Evolutionary conservation across 2,797 vertebrate species (phyloP), one percentile per base, ranked within the genome.

Genomic region (Falco berigora): DNA sequence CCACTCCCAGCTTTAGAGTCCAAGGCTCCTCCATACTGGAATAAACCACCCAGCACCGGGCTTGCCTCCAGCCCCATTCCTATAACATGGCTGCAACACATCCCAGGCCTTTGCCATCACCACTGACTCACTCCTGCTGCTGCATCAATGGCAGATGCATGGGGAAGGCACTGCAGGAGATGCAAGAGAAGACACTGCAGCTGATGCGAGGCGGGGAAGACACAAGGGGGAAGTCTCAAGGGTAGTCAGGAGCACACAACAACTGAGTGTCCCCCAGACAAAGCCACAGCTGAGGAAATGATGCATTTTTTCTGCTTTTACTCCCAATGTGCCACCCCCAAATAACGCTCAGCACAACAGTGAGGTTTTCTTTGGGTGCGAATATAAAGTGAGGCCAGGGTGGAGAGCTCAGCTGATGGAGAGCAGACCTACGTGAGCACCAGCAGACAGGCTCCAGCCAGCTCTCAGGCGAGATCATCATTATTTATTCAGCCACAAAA

Each of bases 161-260:
- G 15, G 19, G 28, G 38, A 66, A 62, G 52, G 20, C 6, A 32
- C 27, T n/a, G 63, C 34, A 23, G 64, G 47, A 46, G 46, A 23
- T 6, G 49, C 4, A 44, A 18, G 2, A n/a, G 34, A 16, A 36
- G 49, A 27, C 1, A 18, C 30, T 38, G 34, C 22, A 63, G 42
- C 17, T 44, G 47, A n/a, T 16, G 62, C 5, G 1, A 34, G 36
- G 36, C 15, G 25, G 36, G 49, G 9, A 52, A 16, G 36, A 32
- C 0, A 16, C 9, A 22, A 68, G 9, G 14, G 18, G 40, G 22
- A 78, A 82, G 40, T 30, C 9, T 22, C 1, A 3, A 40, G 50
- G n/a, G 44, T 0, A 0, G 17, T 16, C 19, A 16, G n/a, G 69
- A 93, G 24, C 66, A 23, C 63, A 17, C 0, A 1, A 38, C 69